These are phyloP conservation scores for Steromphala cineraria DNA, from an alignment of 2,888 invertebrate species.

Conservation along the genomic window DNA sequence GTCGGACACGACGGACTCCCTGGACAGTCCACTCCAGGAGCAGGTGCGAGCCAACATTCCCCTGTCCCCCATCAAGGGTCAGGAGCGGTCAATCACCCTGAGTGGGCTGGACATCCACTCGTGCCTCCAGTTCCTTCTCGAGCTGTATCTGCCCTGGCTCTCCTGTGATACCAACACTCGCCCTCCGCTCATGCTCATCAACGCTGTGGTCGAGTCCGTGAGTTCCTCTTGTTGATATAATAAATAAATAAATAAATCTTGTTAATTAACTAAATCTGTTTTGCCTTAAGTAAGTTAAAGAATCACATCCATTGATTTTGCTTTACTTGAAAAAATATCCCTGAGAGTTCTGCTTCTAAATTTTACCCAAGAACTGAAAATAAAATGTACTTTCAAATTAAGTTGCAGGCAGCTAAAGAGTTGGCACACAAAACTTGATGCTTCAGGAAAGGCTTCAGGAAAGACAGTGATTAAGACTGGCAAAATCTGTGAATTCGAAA, in stretches of 20 bases:
- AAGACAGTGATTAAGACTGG: no score
- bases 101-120: constrained; percentile 89
- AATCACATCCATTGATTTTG: background rate
- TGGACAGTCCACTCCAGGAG: constrained; percentile 54
- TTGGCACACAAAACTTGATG: no score
- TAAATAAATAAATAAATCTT: background rate
- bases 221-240: constrained; percentile 46
- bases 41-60: background rate
- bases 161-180: constrained; percentile 76
- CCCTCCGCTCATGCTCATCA: constrained; percentile 74
- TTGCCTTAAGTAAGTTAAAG: background rate
- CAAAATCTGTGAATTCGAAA: no score
- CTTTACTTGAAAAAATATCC: background rate
- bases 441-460: no score
- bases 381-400: no score
- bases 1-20: constrained; percentile 64
- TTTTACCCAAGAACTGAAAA: no score
- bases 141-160: constrained; percentile 89
- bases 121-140: constrained; percentile 92
- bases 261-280: background rate
- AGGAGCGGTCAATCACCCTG: constrained; percentile 73
- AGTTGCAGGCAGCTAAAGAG: no score
- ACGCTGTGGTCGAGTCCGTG: constrained; percentile 77
- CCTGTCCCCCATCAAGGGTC: constrained; percentile 39
- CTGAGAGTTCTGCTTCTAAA: no score